Evolutionary conservation across 2,797 vertebrate species (phyloP), one percentile per base, ranked within the genome.

Genomic region (Manis javanica): DNA sequence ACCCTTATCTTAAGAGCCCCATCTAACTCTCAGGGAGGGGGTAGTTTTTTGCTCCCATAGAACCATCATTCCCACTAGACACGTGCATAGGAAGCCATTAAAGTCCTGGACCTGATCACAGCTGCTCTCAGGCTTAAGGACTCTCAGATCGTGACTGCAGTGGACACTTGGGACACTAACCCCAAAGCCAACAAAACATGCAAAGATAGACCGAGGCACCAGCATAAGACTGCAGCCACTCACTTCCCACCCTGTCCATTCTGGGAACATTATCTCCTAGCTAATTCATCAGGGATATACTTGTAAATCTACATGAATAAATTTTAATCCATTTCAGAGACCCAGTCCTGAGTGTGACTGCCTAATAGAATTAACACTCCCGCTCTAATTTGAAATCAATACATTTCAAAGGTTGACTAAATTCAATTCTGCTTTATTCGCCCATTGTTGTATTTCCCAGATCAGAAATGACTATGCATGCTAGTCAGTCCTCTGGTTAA

Each of bases 311-410:
- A 95, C 84, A 59, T 75, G 57, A 94, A 83, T 31, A 68, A 12
- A 59, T 82, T 68, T 92, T 72, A 71, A 92, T 91, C 59, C 72
- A 89, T 74, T 88, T 75, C 83, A 75, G 74, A 92, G 46, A 82
- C 39, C 51, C 55, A 42, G 15, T 78, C 90, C 87, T 83, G 55
- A 57, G 29, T n/a, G 23, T 69, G 42, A 74, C 59, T 81, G 37
- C 21, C 31, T 81, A 57, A 91, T 0, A 94, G 82, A 97, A 91
- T 89, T 74, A 92, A 89, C 71, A 84, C 37, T 16, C n/a, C 53
- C 23, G 59, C 82, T 89, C 57, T 96, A 91, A 92, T 75, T 91
- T 89, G 51, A 96, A 96, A 91, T 95, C 89, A 57, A 75, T 92
- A 74, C 55, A 55, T 77, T 88, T 88, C 59, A 42, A 96, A 86